Evolutionary conservation across 64 coral and sea anemone genomes (phyloP), one percentile per base, ranked within the genome.

Genomic region (Montipora efflorescens): DNA sequence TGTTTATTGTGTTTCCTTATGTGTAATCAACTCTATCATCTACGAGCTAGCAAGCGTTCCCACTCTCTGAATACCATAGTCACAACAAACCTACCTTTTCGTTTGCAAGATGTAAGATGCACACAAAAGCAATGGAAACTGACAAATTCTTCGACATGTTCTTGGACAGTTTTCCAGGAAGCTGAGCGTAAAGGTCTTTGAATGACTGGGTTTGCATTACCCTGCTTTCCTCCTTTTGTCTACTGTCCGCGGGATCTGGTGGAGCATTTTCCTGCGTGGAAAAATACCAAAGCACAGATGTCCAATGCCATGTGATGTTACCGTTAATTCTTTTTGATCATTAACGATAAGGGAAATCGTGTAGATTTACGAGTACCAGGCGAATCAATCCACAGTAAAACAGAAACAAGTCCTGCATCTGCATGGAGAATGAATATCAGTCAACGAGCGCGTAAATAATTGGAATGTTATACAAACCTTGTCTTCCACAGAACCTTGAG

Each of bases 71-170:
- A 91, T 14, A 16, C 18, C 8, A 19, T 4, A n/a, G 47, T 50
- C 4, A 9, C 7, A 45, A 78, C 2, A 3, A 4, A 36, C 12
- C 43, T 95, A 99, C 98, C 95, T 99, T 99, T 45, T 99, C 98
- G 73, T 99, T 99, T 16, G 98, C 92, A 75, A 99, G 94, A 87
- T 99, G 98, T 58, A 99, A 92, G 44, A 99, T 85, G 84, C 92
- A 96, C 5, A 99, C 95, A 78, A 99, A 99, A 59, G 92, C 98
- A 55, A 99, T 99, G 46, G 89, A 93, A 44, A 95, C 74, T 43
- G 95, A 96, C 19, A 99, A 55, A 79, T 96, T 99, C 57, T 99
- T 99, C 6, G 98, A 84, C 98, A 99, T 99, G 75, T 96, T 79
- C 70, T 96, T 99, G 8, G 98, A 93, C 14, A 96, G 87, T 49